Base-by-base conservation (phyloP, 1,140 invertebrate genomes). In the Sminthurides bifidus region DNA sequence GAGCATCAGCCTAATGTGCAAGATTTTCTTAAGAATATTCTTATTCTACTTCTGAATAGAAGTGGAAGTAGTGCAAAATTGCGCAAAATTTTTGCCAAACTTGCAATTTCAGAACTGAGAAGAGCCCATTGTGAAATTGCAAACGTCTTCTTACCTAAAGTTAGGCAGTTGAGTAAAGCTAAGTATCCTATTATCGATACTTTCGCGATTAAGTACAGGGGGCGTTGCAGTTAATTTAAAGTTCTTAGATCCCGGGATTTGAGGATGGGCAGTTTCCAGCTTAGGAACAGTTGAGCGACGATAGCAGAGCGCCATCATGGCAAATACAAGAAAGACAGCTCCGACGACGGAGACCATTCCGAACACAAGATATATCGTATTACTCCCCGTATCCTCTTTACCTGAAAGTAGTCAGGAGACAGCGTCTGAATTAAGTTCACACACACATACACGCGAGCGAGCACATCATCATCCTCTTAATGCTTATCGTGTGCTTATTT, bases 261-360 rank as follows among this genome's bases (percentile, higher is more conserved):
- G 49, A 12, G 63, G 59, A 26, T 59, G 56, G 26, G 40, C 46
- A 17, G 35, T 33, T 31, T 61, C 60, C 33, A 56, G 61, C 49
- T 65, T 65, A 1, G 63, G 63, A 44, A 61, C 60, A 14, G 59
- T 61, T 37, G 63, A 65, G 12, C 63, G 53, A 35, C 63, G 92
- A 85, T 96, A 96, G 84, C 92, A 96, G 78, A 94, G 85, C 79
- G 92, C 90, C 81, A 93, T 87, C 77, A 92, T 82, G 76, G 90
- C 87, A 83, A 96, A 92, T 79, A 92, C 82, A 79, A 95, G 83
- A 82, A 95, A 93, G 79, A 95, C 89, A 79, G 88, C 88, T 79
- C 91, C 91, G 80, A 95, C 90, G 79, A 93, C 89, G 75, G 89
- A 92, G 80, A 93, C 92, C 79, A 96, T 84, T 76, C 91, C 88